A percentile compares a stretch with the other conserved stretches of the same genome.
phyloP scores from a whole-genome alignment of 2,888 invertebrate species.

The Axea sp. region DNA sequence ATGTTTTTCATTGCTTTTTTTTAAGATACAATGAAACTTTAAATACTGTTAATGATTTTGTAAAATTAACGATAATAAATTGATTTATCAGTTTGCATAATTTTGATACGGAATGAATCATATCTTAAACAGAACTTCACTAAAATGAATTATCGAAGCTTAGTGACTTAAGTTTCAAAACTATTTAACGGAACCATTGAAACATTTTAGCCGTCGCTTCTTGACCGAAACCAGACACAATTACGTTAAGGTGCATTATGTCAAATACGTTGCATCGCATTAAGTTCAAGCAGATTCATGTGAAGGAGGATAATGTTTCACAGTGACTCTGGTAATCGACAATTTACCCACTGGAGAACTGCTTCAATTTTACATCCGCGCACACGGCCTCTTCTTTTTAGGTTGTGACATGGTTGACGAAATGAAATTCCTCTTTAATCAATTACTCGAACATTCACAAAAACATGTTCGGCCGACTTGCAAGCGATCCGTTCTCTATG shows the following conservation, averaged over 20 bases:
- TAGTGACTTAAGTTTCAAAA: conserved; percentile 15
- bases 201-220: too few species aligned
- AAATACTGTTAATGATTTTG: too few species aligned
- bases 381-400: conserved; percentile 41
- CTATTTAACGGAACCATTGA: conserved; percentile 19
- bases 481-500: conserved; percentile 1
- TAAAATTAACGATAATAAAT: too few species aligned
- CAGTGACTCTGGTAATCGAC: conserved; percentile 33
- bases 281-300: conserved; percentile 1
- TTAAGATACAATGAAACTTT: too few species aligned
- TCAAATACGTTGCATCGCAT: conserved; percentile 26
- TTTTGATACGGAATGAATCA: too few species aligned
- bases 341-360: conserved; percentile 19
- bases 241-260: conserved; percentile 35
- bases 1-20: too few species aligned
- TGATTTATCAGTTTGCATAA: too few species aligned
- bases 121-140: too few species aligned
- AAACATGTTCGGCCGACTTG: conserved; percentile 22
- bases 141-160: conserved; percentile 1
- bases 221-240: conserved; percentile 26
- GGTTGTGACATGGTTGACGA: conserved; percentile 56
- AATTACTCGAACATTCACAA: conserved; percentile 36
- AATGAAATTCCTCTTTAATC: conserved; percentile 59
- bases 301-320: conserved; percentile 28
- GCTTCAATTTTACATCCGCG: conserved; percentile 29